Conservation (phyloP, 2,888 invertebrate species). For the Leptarthrus brevirostris region DNA sequence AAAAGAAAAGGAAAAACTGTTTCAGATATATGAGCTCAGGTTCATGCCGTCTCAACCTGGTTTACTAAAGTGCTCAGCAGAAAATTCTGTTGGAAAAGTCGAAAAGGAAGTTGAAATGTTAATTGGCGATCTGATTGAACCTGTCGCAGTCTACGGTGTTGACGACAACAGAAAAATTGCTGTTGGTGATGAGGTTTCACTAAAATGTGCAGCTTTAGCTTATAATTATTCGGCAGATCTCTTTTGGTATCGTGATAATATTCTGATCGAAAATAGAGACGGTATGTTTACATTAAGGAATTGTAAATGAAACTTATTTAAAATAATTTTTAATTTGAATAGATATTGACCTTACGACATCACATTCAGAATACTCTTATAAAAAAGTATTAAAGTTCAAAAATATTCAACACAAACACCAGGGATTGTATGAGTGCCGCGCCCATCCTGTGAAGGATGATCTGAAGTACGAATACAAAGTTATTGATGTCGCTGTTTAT, state of each 20-base stretch:
- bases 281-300: no score
- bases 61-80: slow-evolving; percentile 66
- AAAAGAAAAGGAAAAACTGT: slow-evolving; percentile 14
- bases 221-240: slow-evolving; percentile 69
- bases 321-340: neutral
- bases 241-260: slow-evolving; percentile 68
- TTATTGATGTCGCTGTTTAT: slow-evolving; percentile 62
- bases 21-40: slow-evolving; percentile 62
- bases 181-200: slow-evolving; percentile 69
- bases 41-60: slow-evolving; percentile 67
- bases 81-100: slow-evolving; percentile 64
- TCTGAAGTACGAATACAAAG: slow-evolving; percentile 59
- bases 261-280: slow-evolving; percentile 55
- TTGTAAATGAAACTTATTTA: no score
- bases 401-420: slow-evolving; percentile 62
- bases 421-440: slow-evolving; percentile 66
- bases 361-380: slow-evolving; percentile 62
- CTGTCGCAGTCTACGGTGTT: slow-evolving; percentile 66
- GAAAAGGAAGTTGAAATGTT: slow-evolving; percentile 59
- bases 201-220: slow-evolving; percentile 72
- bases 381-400: slow-evolving; percentile 62
- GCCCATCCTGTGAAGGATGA: slow-evolving; percentile 57
- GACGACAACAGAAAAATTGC: slow-evolving; percentile 67
- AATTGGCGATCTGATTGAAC: slow-evolving; percentile 62
- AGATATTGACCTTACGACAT: slow-evolving; percentile 58